Evolutionary conservation across 1,140 invertebrate species (phyloP), one percentile per base, ranked within the genome.

Genomic region (Aradophagus sp.): DNA sequence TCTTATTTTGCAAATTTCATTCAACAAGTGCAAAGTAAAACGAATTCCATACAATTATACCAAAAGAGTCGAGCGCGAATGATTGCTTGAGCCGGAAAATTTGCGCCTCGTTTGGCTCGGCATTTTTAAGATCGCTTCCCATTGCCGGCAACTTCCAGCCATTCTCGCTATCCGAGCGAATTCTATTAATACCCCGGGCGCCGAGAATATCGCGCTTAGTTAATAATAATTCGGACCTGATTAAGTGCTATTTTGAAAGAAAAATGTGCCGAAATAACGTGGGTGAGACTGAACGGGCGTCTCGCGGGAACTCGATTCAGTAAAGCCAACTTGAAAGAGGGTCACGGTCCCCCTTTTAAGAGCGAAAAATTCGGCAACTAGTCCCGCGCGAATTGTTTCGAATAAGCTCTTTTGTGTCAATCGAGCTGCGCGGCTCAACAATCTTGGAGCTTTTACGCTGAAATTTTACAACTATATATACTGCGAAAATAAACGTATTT

Each of bases 201-300:
- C 36, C 32, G 14, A 47, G 36, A 67, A 67, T 67, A 67, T 36
- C 42, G 12, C 17, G 31, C 45, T 50, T 32, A 39, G 44, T 52
- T 67, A 58, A 58, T 58, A 50, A 67, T 67, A 58, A 67, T 58
- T 58, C 38, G 39, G 38, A 45, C 34, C 45, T 42, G 39, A 52
- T 45, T 52, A 34, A 52, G 32, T 45, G 36, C 31, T 41, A 53
- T 47, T 47, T 45, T 41, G 12, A 42, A 45, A 53, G 45, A 68
- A 53, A 68, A 53, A 59, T 52, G 13, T 26, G 15, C 19, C 42
- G 29, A 66, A 48, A 50, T 50, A 32, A 31, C 27, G 48, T 55
- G 32, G 45, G 59, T 31, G 39, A 45, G 19, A 13, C n/a, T n/a
- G n/a, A n/a, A n/a, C n/a, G n/a, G n/a, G n/a, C n/a, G n/a, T n/a